Conservation (phyloP, 2,797 vertebrate species). For the Ptychobarbus kaznakovi region DNA sequence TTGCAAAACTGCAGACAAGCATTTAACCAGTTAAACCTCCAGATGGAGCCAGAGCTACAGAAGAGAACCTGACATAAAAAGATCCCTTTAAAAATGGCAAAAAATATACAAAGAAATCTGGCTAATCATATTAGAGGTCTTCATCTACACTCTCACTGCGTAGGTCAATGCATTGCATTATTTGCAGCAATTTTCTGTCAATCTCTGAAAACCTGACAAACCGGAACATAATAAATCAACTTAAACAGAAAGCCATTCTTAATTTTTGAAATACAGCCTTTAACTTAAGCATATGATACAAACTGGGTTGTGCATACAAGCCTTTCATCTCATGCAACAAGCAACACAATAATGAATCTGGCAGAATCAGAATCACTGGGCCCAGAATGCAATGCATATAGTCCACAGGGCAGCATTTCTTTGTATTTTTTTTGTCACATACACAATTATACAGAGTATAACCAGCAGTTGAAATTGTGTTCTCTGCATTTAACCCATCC, state of each 20-base stretch:
- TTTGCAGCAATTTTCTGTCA: not conserved
- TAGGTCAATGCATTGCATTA: not conserved
- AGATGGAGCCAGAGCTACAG: constrained; percentile 30
- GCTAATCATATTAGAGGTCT: not conserved
- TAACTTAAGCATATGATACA: not conserved
- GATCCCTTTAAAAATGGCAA: not conserved
- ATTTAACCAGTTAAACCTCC: not conserved
- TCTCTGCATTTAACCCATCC: too few relatives aligned
- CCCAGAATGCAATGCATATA: not conserved
- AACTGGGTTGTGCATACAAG: not conserved
- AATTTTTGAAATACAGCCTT: not conserved
- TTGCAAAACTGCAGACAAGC: not conserved
- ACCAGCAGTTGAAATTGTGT: too few relatives aligned
- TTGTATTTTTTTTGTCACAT: not conserved
- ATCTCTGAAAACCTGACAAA: not conserved
- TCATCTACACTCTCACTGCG: not conserved
- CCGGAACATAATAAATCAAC: not conserved
- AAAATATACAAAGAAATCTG: not conserved
- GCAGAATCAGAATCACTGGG: not conserved
- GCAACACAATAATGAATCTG: not conserved
- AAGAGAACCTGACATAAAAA: not conserved
- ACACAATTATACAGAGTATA: too few relatives aligned
- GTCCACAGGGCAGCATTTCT: not conserved
- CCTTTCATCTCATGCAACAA: not conserved
- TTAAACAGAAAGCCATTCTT: not conserved